Percentiles rank a stretch among this genome's conserved stretches.
phyloP scores from a whole-genome alignment of 1,140 invertebrate genomes.

The Delia radicum region DNA sequence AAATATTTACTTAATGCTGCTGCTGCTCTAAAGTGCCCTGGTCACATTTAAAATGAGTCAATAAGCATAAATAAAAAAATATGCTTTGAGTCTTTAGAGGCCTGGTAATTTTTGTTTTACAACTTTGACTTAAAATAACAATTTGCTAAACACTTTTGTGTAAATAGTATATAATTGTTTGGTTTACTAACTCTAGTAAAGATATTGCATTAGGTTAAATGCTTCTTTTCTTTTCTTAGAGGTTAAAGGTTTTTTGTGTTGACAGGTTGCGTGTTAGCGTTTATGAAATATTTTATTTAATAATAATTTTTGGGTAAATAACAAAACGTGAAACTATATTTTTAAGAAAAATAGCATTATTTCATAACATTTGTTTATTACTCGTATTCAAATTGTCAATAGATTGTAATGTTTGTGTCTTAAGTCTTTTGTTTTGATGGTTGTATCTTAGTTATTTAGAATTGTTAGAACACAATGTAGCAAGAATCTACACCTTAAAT shows the following conservation, averaged over 20 bases:
- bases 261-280: conserved; percentile 10
- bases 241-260: conserved; percentile 10
- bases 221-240: neutral
- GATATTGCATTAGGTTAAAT: neutral
- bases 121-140: conserved; percentile 4
- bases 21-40: neutral
- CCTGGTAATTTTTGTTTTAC: neutral
- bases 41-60: conserved; percentile 21
- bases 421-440: no score
- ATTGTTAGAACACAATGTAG: no score
- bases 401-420: no score
- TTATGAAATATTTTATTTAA: conserved; percentile 6
- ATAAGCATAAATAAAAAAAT: conserved; percentile 11
- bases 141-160: conserved; percentile 3
- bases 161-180: neutral
- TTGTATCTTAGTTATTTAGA: no score
- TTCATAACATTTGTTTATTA: no score
- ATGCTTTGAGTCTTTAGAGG: neutral
- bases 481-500: no score
- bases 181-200: no score
- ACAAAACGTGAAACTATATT: no score
- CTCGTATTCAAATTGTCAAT: no score
- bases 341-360: no score
- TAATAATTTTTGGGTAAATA: neutral
- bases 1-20: no score